A percentile compares a stretch with the other conserved stretches of the same genome.
phyloP scores from a whole-genome alignment of 2,888 invertebrate species.

The Ichneumoninae sp. region DNA sequence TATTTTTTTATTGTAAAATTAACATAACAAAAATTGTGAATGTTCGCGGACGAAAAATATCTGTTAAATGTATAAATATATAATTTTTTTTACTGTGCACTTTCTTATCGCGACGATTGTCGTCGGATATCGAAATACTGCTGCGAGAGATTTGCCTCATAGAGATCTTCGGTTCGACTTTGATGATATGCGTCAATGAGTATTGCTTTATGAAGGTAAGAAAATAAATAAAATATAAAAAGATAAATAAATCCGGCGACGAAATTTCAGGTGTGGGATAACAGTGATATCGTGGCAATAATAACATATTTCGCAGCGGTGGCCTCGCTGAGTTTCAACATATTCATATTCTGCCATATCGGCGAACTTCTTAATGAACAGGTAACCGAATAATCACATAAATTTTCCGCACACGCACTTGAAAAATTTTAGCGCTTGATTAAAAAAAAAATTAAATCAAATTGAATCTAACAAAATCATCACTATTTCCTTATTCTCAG shows the following conservation, averaged over 20 bases:
- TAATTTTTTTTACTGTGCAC: neutral
- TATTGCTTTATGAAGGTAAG: constrained; percentile 76
- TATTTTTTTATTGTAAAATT: no score
- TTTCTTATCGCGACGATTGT: constrained; percentile 68
- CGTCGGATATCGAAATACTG: constrained; percentile 71
- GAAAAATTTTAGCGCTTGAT: neutral
- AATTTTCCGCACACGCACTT: neutral
- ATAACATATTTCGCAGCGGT: constrained; percentile 72
- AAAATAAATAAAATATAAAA: neutral
- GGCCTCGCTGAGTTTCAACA: constrained; percentile 75
- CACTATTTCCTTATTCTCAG: no score
- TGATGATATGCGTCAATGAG: constrained; percentile 77
- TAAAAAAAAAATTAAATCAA: neutral
- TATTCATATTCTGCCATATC: constrained; percentile 77
- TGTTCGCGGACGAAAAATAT: neutral
- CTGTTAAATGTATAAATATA: neutral
- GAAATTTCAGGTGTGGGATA: constrained; percentile 29
- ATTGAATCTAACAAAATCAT: no score
- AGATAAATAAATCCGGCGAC: neutral
- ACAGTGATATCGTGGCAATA: constrained; percentile 71
- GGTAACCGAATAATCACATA: constrained; percentile 58
- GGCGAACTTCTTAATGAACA: constrained; percentile 75
- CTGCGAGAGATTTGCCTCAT: constrained; percentile 75
- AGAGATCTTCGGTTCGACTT: constrained; percentile 75
- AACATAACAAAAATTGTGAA: neutral